These are phyloP conservation scores for Turritopsis rubra DNA, from an alignment of 30 jellyfish, hydroid and myxozoan species.

Conservation along the genomic window DNA sequence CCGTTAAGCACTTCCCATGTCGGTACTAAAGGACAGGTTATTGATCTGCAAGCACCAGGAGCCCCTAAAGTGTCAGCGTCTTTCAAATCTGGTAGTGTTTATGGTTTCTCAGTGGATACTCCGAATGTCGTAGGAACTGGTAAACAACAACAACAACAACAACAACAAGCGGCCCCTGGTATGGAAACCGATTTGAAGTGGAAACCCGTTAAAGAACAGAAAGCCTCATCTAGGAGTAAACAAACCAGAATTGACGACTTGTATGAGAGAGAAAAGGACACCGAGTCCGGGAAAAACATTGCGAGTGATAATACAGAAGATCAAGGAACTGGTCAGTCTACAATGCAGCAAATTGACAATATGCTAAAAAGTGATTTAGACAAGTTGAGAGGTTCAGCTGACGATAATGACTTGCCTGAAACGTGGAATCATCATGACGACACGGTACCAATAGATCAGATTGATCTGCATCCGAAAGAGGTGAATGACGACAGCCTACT, in stretches of 20 bases:
- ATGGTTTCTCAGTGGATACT: background rate
- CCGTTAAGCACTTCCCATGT: constrained; percentile 20
- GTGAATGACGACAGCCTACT: background rate
- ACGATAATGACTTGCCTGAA: background rate
- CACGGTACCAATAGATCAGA: background rate
- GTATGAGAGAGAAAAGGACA: background rate
- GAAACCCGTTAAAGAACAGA: constrained; percentile 15
- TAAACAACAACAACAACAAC: background rate
- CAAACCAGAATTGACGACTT: background rate
- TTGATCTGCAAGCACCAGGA: constrained; percentile 10
- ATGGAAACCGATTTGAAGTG: constrained; percentile 23
- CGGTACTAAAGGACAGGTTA: constrained; percentile 31
- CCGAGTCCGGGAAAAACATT: background rate
- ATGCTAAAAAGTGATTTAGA: background rate
- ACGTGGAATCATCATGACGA: background rate
- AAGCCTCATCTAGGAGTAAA: background rate
- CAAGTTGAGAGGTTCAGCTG: background rate
- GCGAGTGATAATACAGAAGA: background rate
- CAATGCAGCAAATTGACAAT: background rate
- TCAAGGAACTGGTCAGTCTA: background rate
- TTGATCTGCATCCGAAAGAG: background rate
- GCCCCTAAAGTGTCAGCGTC: background rate
- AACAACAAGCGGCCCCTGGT: background rate
- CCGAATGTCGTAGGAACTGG: background rate
- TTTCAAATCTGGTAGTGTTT: constrained; percentile 2